Conservation (phyloP, 1,140 invertebrate genomes). For the Triops cancriformis region DNA sequence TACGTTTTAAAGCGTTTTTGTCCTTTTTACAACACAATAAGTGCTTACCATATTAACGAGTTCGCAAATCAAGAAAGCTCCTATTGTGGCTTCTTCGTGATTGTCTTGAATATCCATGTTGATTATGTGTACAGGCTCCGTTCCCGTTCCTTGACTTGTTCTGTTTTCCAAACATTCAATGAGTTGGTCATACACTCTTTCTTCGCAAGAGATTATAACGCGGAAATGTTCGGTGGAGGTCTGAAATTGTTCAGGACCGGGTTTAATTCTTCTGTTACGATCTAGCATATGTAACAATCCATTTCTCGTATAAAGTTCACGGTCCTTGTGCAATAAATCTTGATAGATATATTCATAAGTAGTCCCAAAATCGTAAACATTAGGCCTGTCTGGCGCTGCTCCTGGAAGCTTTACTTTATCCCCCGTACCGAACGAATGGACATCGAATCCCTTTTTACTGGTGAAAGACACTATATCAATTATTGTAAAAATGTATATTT, state of each 20-base stretch:
- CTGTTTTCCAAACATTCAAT: conserved; percentile 49
- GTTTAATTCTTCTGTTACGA: conserved; percentile 91
- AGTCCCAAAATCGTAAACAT: conserved; percentile 95
- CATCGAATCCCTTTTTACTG: conserved; percentile 92
- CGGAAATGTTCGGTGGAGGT: conserved; percentile 83
- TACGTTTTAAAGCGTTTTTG: background rate
- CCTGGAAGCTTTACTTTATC: conserved; percentile 97
- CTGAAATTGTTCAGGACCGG: conserved; percentile 90
- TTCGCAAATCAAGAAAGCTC: conserved; percentile 96
- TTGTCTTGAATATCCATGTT: conserved; percentile 99
- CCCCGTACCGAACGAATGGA: conserved; percentile 94
- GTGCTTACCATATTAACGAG: conserved; percentile 71
- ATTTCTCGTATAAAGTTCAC: conserved; percentile 94
- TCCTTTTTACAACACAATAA: background rate
- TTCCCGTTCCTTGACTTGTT: conserved; percentile 40
- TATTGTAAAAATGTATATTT: conserved; percentile 12
- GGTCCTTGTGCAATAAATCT: conserved; percentile 81
- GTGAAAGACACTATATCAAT: conserved; percentile 33
- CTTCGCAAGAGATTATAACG: conserved; percentile 94
- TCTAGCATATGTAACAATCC: conserved; percentile 98
- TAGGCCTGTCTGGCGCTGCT: conserved; percentile 85
- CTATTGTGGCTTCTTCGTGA: conserved; percentile 98
- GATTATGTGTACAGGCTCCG: conserved; percentile 87
- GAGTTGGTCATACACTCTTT: conserved; percentile 95
- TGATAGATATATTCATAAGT: conserved; percentile 96